phyloP scores from a whole-genome alignment of 2,888 invertebrate genomes.

The Meganola albula region DNA sequence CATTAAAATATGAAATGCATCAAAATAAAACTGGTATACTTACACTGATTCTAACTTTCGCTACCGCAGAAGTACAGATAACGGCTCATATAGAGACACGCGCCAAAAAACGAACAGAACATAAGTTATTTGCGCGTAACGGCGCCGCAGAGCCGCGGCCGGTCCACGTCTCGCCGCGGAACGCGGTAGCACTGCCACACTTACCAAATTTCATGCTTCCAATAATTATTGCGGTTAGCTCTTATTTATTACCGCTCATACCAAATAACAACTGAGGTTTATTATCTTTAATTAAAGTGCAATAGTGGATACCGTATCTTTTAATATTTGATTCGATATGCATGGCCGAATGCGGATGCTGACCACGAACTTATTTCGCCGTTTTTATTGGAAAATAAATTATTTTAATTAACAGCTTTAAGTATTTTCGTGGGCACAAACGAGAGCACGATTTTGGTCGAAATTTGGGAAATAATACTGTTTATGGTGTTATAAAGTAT shows the following conservation, averaged over 20 bases:
- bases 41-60: slow-evolving; percentile 67
- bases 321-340: slow-evolving; percentile 12
- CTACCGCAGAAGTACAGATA: slow-evolving; percentile 60
- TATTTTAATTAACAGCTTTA: too few relatives aligned
- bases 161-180: slow-evolving; percentile 29
- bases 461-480: slow-evolving; percentile 18
- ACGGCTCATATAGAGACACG: slow-evolving; percentile 61
- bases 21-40: slow-evolving; percentile 54
- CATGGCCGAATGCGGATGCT: not conserved
- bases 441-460: too few relatives aligned
- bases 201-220: slow-evolving; percentile 52
- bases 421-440: too few relatives aligned
- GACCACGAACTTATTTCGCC: too few relatives aligned
- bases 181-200: slow-evolving; percentile 53
- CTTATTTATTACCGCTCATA: slow-evolving; percentile 29
- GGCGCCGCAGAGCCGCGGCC: slow-evolving; percentile 58
- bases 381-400: too few relatives aligned
- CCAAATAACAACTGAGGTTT: slow-evolving; percentile 32
- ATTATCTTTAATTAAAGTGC: slow-evolving; percentile 29
- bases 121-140: slow-evolving; percentile 72
- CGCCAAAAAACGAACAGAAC: slow-evolving; percentile 64
- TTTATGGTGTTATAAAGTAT: slow-evolving; percentile 20
- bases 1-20: too few relatives aligned
- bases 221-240: slow-evolving; percentile 41
- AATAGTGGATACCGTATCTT: slow-evolving; percentile 29